A percentile compares a stretch with the other conserved stretches of the same genome.
phyloP scores from a whole-genome alignment of 2,113 vertebrate species.

The Panthera leo region DNA sequence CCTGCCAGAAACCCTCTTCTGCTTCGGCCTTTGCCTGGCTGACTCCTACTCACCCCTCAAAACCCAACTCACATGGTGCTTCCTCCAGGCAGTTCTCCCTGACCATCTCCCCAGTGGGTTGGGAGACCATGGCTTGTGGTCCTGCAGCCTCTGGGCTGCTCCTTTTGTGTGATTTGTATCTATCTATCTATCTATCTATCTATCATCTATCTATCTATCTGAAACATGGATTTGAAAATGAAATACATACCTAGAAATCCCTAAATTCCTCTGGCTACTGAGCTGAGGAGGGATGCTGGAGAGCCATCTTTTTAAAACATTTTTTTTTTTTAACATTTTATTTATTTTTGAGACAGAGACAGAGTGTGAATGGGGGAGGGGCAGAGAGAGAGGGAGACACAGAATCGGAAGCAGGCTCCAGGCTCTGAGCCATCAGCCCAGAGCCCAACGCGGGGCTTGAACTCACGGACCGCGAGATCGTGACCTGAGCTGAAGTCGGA shows the following conservation, averaged over 20 bases:
- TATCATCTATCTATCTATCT: background rate
- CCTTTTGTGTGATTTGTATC: background rate
- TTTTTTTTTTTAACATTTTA: too few species aligned
- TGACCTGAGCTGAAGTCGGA: too few species aligned
- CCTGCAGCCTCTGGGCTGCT: background rate
- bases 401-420: too few species aligned
- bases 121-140: background rate
- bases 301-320: background rate
- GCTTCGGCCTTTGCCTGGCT: background rate
- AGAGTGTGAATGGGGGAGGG: too few species aligned
- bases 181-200: background rate
- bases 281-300: background rate
- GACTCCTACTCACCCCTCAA: background rate
- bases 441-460: too few species aligned
- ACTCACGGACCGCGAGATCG: too few species aligned
- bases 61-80: background rate
- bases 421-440: too few species aligned
- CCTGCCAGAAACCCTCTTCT: background rate
- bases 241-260: background rate
- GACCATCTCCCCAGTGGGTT: background rate
- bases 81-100: background rate
- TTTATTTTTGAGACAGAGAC: too few species aligned
- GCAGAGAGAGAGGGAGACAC: too few species aligned
- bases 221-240: background rate
- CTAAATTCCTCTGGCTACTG: background rate